Evolutionary conservation across 2,113 vertebrate species (phyloP).

Genomic region (Leptodactylus fuscus): DNA sequence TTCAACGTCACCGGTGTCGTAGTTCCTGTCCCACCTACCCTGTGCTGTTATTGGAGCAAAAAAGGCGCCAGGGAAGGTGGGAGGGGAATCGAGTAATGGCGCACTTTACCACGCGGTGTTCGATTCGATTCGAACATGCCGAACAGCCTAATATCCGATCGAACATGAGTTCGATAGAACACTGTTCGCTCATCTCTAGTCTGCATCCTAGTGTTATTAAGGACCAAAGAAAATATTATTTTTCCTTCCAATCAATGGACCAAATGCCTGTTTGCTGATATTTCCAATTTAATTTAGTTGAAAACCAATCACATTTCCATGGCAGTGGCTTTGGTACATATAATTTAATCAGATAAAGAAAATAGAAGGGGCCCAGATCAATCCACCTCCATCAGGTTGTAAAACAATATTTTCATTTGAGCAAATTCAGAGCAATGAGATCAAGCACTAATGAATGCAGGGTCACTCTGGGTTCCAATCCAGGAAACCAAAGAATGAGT

Average conservation of each 20-base stretch:
- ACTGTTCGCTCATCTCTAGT: too few species aligned
- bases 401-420: constrained; percentile 98
- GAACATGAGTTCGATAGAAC: too few species aligned
- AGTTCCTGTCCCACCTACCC: too few species aligned
- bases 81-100: too few species aligned
- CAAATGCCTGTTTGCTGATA: constrained; percentile 47
- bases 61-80: too few species aligned
- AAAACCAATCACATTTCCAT: constrained; percentile 63
- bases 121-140: too few species aligned
- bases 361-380: constrained; percentile 90
- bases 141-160: too few species aligned
- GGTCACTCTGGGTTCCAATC: constrained; percentile 76
- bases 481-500: constrained; percentile 68
- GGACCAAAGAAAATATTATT: not conserved
- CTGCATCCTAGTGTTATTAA: not conserved
- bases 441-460: constrained; percentile 80
- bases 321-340: constrained; percentile 86
- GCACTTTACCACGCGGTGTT: too few species aligned
- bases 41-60: too few species aligned
- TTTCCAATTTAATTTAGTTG: constrained; percentile 25
- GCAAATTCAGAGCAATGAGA: constrained; percentile 83
- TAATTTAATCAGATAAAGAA: constrained; percentile 97
- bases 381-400: constrained; percentile 99
- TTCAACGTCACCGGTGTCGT: too few species aligned
- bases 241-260: constrained; percentile 16